A percentile compares a stretch with the other conserved stretches of the same genome.
Conservation (phyloP, 2,113 vertebrate species). For the Festucalex cinctus region DNA sequence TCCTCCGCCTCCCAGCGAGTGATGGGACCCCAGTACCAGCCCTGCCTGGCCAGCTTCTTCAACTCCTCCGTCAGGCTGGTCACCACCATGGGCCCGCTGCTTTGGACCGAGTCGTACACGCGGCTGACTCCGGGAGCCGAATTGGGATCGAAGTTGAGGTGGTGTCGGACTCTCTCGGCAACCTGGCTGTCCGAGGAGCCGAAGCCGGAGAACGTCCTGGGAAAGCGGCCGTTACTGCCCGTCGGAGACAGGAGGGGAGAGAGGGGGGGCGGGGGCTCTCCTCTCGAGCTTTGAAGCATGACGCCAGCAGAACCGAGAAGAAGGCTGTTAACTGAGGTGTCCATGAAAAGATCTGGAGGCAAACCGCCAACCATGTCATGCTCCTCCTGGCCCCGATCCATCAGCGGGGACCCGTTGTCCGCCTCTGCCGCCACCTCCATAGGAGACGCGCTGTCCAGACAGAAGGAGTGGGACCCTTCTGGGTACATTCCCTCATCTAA, state of each 20-base stretch:
- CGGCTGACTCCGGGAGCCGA: constrained; percentile 90
- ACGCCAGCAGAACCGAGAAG: constrained; percentile 82
- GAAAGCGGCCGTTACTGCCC: constrained; percentile 78
- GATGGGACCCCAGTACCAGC: constrained; percentile 99
- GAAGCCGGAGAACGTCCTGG: constrained; percentile 85
- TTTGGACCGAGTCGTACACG: constrained; percentile 94
- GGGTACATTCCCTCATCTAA: constrained; percentile 97
- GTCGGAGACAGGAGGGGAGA: constrained; percentile 90
- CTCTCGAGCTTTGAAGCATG: constrained; percentile 83
- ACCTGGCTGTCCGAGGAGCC: constrained; percentile 81
- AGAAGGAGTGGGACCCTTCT: constrained; percentile 86
- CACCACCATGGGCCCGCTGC: constrained; percentile 91
- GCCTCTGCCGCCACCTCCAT: constrained; percentile 89
- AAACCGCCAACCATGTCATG: constrained; percentile 76
- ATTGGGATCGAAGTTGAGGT: constrained; percentile 94
- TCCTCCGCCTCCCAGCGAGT: constrained; percentile 98
- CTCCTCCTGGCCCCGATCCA: constrained; percentile 79
- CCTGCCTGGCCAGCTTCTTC: constrained; percentile 95
- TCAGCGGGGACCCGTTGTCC: constrained; percentile 73
- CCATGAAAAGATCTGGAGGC: constrained; percentile 86
- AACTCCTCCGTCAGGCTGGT: constrained; percentile 96
- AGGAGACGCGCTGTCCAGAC: constrained; percentile 86
- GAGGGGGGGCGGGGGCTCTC: constrained; percentile 83
- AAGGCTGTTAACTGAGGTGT: constrained; percentile 82
- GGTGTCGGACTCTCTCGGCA: constrained; percentile 87